Base-by-base conservation (phyloP, 2,888 invertebrate species). In the Lycaena phlaeas region DNA sequence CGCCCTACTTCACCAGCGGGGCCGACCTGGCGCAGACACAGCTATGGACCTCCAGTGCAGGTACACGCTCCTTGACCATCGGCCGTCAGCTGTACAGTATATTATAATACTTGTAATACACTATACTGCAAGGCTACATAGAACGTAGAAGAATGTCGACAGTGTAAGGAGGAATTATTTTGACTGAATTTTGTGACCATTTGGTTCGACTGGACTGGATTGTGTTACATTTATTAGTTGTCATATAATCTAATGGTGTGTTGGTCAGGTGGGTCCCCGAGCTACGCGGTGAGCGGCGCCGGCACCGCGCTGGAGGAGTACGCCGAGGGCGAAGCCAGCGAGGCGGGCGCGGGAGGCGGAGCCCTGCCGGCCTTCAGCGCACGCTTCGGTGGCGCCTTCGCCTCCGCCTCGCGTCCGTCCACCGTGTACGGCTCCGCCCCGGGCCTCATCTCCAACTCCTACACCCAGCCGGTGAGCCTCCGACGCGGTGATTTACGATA, bases 331-430 rank as follows among this genome's bases (percentile, higher is more conserved):
- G 55, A 45, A 27, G 59, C 53, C 25, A 64, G 56, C 17, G 68
- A 48, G 50, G 59, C 56, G 14, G 72, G 69, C 42, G 57, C 61
- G 6, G 57, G 64, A 22, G 58, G 65, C 10, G 59, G 86, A 50
- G 67, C 81, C 17, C 65, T 87, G 56, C 87, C 88, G 1, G 82
- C 86, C 12, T 88, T 88, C 68, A 82, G 82, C 56, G 79, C 85
- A 53, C 82, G 87, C 45, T 87, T 87, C 65, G 78, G 81, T 34
- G 70, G 78, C 28, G 63, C 65, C 53, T 82, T 76, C 67, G 63
- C 65, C 17, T 57, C 64, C 53, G 54, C 70, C 40, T 54, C 70
- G 41, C 58, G 70, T 5, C 66, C 74, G 45, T 57, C 69, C 52
- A 55, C 70, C 37, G 68, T 67, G 39, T 77, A 77, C 60, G 64